phyloP scores from a whole-genome alignment of 2,888 invertebrate genomes.

The Tetranychus truncatus region DNA sequence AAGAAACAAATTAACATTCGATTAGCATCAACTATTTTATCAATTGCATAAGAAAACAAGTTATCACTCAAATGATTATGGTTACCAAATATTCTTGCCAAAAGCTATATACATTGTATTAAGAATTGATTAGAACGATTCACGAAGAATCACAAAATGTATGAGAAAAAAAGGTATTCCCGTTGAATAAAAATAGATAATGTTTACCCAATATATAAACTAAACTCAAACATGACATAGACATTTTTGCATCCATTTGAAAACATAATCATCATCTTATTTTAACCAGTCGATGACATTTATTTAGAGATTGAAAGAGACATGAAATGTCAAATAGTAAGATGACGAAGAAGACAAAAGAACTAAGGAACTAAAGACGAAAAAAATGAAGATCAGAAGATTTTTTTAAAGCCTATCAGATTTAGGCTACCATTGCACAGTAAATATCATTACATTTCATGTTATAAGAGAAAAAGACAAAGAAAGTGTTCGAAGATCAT shows the following conservation, averaged over 20 bases:
- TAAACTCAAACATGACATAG: no score
- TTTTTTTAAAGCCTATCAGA: no score
- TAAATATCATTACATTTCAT: no score
- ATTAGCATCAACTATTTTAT: no score
- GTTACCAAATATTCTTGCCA: background rate
- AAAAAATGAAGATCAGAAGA: background rate
- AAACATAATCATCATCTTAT: background rate
- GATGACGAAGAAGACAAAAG: background rate
- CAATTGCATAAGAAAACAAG: no score
- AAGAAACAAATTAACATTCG: background rate
- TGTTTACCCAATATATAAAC: no score
- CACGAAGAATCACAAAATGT: background rate
- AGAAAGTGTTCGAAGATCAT: no score
- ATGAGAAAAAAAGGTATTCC: no score
- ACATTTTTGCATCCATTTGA: background rate
- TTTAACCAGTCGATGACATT: background rate
- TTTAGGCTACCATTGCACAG: no score
- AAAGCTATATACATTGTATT: background rate
- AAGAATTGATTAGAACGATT: background rate
- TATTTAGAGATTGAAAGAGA: slow-evolving; percentile 1
- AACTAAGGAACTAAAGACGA: background rate
- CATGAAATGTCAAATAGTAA: background rate
- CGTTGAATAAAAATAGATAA: no score
- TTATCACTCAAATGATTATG: background rate
- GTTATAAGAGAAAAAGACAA: no score